Evolutionary conservation across 2,113 vertebrate species (phyloP).

Genomic region (Paralichthys olivaceus): DNA sequence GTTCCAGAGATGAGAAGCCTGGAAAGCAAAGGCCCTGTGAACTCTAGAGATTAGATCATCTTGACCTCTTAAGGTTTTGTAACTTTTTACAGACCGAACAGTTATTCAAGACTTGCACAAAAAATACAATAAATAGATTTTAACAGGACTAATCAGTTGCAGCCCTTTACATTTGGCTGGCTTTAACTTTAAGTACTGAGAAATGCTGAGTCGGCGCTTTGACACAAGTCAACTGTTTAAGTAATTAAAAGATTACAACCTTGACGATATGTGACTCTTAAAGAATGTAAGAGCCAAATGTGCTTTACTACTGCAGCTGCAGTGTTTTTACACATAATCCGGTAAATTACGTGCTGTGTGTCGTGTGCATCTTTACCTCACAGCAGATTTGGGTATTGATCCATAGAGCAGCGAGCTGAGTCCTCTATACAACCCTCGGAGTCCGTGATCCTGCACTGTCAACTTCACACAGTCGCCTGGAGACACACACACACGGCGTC

Average conservation of each 20-base stretch:
- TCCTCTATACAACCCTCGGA: slow-evolving; percentile 84
- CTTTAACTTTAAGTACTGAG: background rate
- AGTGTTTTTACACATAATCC: background rate
- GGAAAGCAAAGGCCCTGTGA: too few relatives aligned
- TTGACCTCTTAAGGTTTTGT: too few relatives aligned
- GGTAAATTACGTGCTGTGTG: background rate
- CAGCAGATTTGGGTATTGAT: slow-evolving; percentile 86
- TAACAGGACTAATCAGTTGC: background rate
- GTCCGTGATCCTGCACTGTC: slow-evolving; percentile 83
- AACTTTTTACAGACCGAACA: too few relatives aligned
- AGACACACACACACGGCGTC: slow-evolving; percentile 49
- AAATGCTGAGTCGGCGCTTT: slow-evolving; percentile 11
- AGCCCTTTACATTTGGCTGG: background rate
- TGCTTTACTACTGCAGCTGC: background rate
- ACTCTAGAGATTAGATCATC: too few relatives aligned
- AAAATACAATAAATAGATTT: background rate
- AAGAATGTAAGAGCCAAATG: background rate
- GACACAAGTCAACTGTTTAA: slow-evolving; percentile 6
- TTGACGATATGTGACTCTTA: background rate
- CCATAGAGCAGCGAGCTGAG: slow-evolving; percentile 85
- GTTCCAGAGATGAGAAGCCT: too few relatives aligned
- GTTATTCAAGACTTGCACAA: too few relatives aligned
- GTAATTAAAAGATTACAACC: background rate
- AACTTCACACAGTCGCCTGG: slow-evolving; percentile 85
- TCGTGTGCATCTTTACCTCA: slow-evolving; percentile 73